phyloP scores from a whole-genome alignment of 2,113 vertebrate genomes.

The Neogale vison region DNA sequence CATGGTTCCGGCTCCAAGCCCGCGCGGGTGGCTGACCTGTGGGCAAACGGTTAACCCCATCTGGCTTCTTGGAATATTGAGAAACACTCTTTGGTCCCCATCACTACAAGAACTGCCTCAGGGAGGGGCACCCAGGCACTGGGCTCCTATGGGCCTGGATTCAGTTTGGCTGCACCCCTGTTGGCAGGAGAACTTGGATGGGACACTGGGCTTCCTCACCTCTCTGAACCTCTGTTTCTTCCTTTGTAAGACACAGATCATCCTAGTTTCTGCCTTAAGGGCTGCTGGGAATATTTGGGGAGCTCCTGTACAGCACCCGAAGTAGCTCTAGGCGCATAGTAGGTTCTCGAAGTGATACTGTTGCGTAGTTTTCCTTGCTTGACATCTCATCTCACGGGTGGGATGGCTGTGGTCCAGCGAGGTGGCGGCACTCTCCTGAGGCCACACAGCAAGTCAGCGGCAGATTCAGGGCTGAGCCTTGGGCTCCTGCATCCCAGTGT shows the following conservation, averaged over 20 bases:
- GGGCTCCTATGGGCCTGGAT: background rate
- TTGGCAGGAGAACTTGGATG: background rate
- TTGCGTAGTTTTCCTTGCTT: background rate
- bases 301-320: rapidly evolving
- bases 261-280: too few species aligned
- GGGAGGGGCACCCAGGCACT: background rate
- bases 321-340: rapidly evolving
- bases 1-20: background rate
- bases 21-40: background rate
- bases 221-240: background rate
- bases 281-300: background rate
- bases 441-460: background rate
- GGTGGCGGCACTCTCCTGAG: background rate
- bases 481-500: background rate
- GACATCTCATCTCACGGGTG: background rate
- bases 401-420: background rate
- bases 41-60: background rate
- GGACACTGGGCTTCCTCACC: rapidly evolving
- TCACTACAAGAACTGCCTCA: background rate
- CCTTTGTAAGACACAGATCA: background rate
- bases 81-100: background rate
- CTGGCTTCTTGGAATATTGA: too few species aligned
- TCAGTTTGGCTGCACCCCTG: background rate
- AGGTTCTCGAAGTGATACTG: background rate
- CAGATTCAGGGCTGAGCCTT: background rate